Percentiles rank a stretch among this genome's conserved stretches.
These are phyloP conservation scores for Podarcis muralis DNA, from an alignment of 2,113 vertebrate species.

Conservation along the genomic window DNA sequence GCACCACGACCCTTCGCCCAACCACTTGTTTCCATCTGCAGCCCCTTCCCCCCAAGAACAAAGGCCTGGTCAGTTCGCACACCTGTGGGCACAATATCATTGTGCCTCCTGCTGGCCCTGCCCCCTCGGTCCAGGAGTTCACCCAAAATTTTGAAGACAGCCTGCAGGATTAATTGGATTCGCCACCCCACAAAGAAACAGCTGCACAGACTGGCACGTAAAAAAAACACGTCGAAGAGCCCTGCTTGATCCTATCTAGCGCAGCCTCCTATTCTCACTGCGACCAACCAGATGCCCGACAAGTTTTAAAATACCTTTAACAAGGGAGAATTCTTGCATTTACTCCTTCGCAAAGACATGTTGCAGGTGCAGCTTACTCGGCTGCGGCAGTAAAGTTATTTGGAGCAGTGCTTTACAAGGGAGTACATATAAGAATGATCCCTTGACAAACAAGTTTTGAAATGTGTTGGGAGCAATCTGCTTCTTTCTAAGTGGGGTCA, in stretches of 20 bases:
- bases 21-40: neutral
- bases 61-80: neutral
- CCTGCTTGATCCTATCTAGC: too few species aligned
- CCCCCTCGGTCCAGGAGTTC: neutral
- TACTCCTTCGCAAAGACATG: neutral
- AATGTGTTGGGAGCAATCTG: neutral
- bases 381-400: neutral
- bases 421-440: neutral
- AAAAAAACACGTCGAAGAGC: neutral
- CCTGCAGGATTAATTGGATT: neutral
- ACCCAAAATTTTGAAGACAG: neutral
- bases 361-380: neutral
- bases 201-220: neutral
- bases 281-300: too few species aligned
- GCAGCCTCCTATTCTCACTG: too few species aligned
- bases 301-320: neutral
- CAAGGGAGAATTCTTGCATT: neutral
- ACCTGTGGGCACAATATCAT: neutral
- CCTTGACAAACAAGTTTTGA: neutral
- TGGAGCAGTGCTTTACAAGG: neutral
- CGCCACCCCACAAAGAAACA: neutral
- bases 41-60: neutral
- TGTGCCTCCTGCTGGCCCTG: too few species aligned
- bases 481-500: neutral
- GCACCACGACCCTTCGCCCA: neutral